phyloP scores from a whole-genome alignment of 1,140 invertebrate species.

The Papilio helenus region DNA sequence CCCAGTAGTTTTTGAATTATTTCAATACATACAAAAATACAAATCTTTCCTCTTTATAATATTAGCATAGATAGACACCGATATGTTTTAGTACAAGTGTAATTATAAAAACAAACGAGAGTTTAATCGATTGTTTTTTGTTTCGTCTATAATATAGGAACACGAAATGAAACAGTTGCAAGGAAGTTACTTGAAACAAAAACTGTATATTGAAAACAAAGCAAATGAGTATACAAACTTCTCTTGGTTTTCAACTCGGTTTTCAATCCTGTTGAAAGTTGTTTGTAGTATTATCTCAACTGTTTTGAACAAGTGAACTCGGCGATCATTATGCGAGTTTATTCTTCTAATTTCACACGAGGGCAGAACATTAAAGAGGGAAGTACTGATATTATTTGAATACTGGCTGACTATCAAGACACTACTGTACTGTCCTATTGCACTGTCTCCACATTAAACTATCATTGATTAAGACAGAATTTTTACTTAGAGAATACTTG shows the following conservation, averaged over 20 bases:
- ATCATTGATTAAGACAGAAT: background rate
- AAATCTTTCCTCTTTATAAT: too few relatives aligned
- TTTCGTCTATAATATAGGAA: background rate
- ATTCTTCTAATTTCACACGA: background rate
- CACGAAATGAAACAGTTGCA: background rate
- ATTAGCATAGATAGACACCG: too few relatives aligned
- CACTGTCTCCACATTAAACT: background rate
- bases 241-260: slow-evolving; percentile 4
- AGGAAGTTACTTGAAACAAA: background rate
- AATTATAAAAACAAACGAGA: background rate
- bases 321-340: background rate
- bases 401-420: too few relatives aligned
- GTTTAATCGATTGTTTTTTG: background rate
- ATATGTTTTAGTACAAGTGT: background rate
- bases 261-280: slow-evolving; percentile 12
- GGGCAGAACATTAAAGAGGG: background rate
- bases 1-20: too few relatives aligned
- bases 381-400: background rate
- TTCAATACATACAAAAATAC: too few relatives aligned
- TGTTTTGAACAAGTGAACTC: background rate
- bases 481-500: background rate
- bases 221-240: slow-evolving; percentile 13
- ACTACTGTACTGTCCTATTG: background rate
- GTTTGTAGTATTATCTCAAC: background rate
- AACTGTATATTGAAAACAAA: slow-evolving; percentile 10